A percentile compares a stretch with the other conserved stretches of the same genome.
Conservation (phyloP, 2,888 invertebrate genomes). For the Macrosiphum euphorbiae region DNA sequence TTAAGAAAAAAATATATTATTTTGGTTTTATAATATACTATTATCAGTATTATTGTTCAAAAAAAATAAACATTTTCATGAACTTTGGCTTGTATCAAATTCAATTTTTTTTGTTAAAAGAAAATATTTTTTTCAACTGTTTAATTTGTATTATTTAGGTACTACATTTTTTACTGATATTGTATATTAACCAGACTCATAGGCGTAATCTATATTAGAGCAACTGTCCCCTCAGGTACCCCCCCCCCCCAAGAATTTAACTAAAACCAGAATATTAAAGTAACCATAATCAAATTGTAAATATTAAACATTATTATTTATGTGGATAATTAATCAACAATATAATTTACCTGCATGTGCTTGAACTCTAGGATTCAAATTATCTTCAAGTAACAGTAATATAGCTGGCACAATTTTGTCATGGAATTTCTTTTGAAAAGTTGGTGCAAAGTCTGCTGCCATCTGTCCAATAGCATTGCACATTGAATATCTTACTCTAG, state of each 20-base stretch:
- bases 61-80: too few relatives aligned
- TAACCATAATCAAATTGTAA: background rate
- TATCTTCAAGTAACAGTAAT: slow-evolving; percentile 89
- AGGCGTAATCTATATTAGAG: too few relatives aligned
- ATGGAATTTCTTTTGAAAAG: slow-evolving; percentile 98
- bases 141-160: background rate
- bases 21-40: too few relatives aligned
- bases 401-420: slow-evolving; percentile 94
- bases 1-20: too few relatives aligned
- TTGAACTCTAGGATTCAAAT: slow-evolving; percentile 92
- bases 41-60: too few relatives aligned
- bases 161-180: too few relatives aligned
- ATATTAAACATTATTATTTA: background rate
- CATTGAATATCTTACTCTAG: slow-evolving; percentile 94
- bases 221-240: too few relatives aligned
- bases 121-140: too few relatives aligned
- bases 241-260: too few relatives aligned
- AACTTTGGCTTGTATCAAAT: too few relatives aligned
- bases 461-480: slow-evolving; percentile 99
- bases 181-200: too few relatives aligned
- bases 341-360: slow-evolving; percentile 77
- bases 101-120: too few relatives aligned
- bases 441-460: slow-evolving; percentile 98
- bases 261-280: background rate
- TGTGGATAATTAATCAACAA: background rate